phyloP scores from a whole-genome alignment of 2,113 vertebrate genomes.

The Nyctereutes procyonoides region DNA sequence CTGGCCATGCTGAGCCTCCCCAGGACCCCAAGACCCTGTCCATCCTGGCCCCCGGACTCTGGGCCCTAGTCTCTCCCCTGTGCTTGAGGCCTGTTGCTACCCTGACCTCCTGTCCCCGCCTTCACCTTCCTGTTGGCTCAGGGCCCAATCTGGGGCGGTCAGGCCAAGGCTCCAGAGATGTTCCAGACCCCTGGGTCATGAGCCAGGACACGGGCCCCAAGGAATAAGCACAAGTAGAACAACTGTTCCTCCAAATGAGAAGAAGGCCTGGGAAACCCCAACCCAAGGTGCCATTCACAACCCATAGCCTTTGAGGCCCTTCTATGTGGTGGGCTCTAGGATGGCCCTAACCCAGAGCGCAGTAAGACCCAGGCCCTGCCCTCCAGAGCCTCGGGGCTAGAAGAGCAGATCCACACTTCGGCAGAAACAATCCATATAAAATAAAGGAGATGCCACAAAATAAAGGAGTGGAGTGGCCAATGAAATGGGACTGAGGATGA shows the following conservation, averaged over 20 bases:
- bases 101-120: neutral
- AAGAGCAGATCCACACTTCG: neutral
- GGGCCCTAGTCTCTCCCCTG: neutral
- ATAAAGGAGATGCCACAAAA: neutral
- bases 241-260: neutral
- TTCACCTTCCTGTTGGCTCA: conserved; percentile 34
- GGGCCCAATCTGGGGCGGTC: neutral
- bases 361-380: neutral
- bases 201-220: neutral
- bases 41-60: neutral
- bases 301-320: neutral
- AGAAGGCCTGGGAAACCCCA: neutral
- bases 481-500: neutral
- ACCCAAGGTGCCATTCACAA: neutral
- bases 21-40: neutral
- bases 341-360: neutral
- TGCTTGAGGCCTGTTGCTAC: neutral
- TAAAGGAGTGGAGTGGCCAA: neutral
- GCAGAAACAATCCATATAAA: neutral
- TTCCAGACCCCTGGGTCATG: neutral
- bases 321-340: neutral
- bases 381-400: neutral
- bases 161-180: conserved; percentile 37
- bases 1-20: neutral
- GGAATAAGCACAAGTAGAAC: neutral